Evolutionary conservation across 2,888 invertebrate species (phyloP), one percentile per base, ranked within the genome.

Genomic region (Orthonychiurus folsomi): DNA sequence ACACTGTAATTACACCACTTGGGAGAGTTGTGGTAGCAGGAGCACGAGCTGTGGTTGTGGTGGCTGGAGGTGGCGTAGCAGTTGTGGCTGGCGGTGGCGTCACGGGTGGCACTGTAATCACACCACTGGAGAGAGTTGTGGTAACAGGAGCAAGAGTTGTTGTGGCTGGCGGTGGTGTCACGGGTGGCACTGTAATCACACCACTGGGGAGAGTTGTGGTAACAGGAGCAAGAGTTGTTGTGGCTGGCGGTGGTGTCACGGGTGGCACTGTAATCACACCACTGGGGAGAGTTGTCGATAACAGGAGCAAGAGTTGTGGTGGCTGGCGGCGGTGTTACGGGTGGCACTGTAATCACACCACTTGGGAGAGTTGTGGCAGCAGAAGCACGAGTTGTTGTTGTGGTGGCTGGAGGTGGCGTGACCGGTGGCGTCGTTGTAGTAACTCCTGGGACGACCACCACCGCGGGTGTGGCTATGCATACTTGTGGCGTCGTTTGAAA

Each of bases 301-400:
- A 24, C 47, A 21, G 5, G 5, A 18, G 55, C 48, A 12, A 50
- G 47, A 26, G 48, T 20, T 2, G 3, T 56, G n/a, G 61, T 9
- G 9, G 3, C 56, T 25, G 48, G 28, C 3, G 47, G 54, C 20
- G 37, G 28, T 26, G 52, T 50, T 53, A 53, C 2, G 28, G 18
- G 18, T 24, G 52, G 2, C 20, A n/a, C 26, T 26, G 48, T 48
- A 48, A n/a, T 48, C 12, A n/a, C 12, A 20, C 21, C 21, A 48
- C 12, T 3, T 3, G 3, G 25, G 48, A 20, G 12, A 15, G 50
- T 37, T 21, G 2, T 23, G 47, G 61, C 24, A 24, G 24, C 25
- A 20, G 61, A 56, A 9, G 56, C 5, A 47, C n/a, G 9, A 20
- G 37, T 60, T 3, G 60, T 60, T 23, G 60, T 54, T 12, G 60